phyloP scores from a whole-genome alignment of 2,113 vertebrate genomes.

The Stegostoma tigrinum region DNA sequence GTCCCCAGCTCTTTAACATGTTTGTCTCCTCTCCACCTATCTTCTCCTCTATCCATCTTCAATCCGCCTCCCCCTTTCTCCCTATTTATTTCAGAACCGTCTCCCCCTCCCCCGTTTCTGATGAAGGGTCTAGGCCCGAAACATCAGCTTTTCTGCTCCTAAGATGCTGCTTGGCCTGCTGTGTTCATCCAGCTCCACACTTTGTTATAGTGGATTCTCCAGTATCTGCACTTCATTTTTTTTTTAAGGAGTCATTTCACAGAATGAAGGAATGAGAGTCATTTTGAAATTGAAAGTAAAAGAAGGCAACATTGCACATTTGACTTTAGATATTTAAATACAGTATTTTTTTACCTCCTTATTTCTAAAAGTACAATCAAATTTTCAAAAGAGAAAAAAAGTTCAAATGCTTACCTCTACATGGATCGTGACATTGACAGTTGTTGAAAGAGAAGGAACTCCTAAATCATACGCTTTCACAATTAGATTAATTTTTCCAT shows the following conservation, averaged over 20 bases:
- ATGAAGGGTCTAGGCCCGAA: no score
- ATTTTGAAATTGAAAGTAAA: neutral
- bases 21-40: no score
- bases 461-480: slow-evolving; percentile 72
- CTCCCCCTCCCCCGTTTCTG: no score
- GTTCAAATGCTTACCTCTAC: slow-evolving; percentile 62
- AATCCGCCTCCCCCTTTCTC: no score
- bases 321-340: neutral
- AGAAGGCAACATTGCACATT: neutral
- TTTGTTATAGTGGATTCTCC: no score
- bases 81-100: no score
- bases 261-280: neutral
- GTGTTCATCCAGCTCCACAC: no score
- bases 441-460: slow-evolving; percentile 42
- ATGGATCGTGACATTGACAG: slow-evolving; percentile 57
- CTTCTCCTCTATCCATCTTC: no score
- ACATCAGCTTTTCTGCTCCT: no score
- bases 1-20: no score
- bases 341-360: neutral
- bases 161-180: no score
- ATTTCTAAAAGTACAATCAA: neutral
- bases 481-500: slow-evolving; percentile 60
- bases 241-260: neutral
- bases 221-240: no score
- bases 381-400: neutral